Base-by-base conservation (phyloP, 2,797 vertebrate species). In the Pipistrellus nathusii region DNA sequence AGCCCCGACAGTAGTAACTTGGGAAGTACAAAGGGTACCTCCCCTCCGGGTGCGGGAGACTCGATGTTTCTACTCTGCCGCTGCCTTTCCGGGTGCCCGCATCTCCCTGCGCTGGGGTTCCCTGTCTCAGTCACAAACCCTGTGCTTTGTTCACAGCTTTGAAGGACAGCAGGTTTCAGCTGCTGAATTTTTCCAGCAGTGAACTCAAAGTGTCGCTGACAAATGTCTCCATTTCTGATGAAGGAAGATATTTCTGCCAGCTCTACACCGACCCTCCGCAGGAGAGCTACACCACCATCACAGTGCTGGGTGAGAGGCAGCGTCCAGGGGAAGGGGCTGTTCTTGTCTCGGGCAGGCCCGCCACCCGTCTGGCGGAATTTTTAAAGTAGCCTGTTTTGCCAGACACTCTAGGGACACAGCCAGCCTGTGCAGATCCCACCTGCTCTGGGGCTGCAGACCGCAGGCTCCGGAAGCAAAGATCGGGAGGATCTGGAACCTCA, bases 121-220 rank as follows among this genome's bases (percentile, higher is more conserved):
- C 44, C 4, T 8, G 0, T 78, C 76, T 88, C 55, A 0, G 4
- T 94, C 89, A 27, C 95, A 77, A 3, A 72, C 84, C 73, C 44
- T 96, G 85, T 97, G 90, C 96, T 97, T 97, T 97, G 95, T 95
- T 91, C 57, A 0, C 98, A 99, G 99, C 99, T 7, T 97, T 99
- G 97, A 99, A 99, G 98, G 99, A 99, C 98, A 99, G 99, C 97
- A 99, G 99, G 96, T 99, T 99, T 98, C 99, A 99, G 98, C 98
- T 99, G 98, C 99, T 99, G 98, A 99, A 99, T 98, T 99, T 99
- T 98, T 99, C 99, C 55, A 99, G 99, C 98, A 99, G 99, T 17
- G 99, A 99, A 98, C 99, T 99, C 94, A 98, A 99, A 77, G 99
- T 99, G 97, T 99, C 99, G 0, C 98, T 99, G 98, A 99, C 99